These are phyloP conservation scores for Lottia scabra DNA, from an alignment of 2,888 invertebrate genomes.

Conservation along the genomic window DNA sequence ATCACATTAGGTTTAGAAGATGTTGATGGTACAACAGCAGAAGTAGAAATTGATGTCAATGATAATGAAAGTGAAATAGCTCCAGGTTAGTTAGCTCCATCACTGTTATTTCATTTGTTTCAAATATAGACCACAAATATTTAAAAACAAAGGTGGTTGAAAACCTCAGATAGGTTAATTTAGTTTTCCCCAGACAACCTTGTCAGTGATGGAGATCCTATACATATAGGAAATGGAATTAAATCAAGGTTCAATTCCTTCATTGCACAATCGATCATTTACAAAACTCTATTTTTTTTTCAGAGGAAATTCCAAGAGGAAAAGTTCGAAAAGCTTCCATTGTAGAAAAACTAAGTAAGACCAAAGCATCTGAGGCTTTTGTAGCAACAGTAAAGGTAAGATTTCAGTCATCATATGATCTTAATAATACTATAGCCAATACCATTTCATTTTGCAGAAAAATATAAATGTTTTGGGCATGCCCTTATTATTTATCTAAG, in stretches of 20 bases:
- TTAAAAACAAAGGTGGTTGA: neutral
- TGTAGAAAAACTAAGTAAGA: slow-evolving; percentile 41
- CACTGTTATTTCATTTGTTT: neutral
- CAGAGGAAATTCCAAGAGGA: slow-evolving; percentile 36
- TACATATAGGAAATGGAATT: too few species aligned
- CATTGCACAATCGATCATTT: too few species aligned
- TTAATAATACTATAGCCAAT: too few species aligned
- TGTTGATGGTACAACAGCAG: slow-evolving; percentile 20
- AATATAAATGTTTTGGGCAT: too few species aligned
- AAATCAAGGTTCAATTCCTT: too few species aligned
- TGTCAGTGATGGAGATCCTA: too few species aligned
- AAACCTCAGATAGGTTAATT: too few species aligned
- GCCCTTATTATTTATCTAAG: too few species aligned
- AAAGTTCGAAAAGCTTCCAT: slow-evolving; percentile 39
- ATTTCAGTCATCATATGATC: neutral
- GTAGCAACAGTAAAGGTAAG: slow-evolving; percentile 51
- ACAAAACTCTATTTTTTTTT: neutral
- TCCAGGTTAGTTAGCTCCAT: neutral
- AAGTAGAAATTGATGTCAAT: slow-evolving; percentile 26
- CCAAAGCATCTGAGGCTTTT: slow-evolving; percentile 50
- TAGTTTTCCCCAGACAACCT: too few species aligned
- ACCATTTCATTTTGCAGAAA: too few species aligned
- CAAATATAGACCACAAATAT: neutral
- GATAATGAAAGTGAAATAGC: slow-evolving; percentile 10
- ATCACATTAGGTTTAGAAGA: slow-evolving; percentile 25